Conservation (phyloP, 2,797 vertebrate species). For the Pipistrellus kuhlii region DNA sequence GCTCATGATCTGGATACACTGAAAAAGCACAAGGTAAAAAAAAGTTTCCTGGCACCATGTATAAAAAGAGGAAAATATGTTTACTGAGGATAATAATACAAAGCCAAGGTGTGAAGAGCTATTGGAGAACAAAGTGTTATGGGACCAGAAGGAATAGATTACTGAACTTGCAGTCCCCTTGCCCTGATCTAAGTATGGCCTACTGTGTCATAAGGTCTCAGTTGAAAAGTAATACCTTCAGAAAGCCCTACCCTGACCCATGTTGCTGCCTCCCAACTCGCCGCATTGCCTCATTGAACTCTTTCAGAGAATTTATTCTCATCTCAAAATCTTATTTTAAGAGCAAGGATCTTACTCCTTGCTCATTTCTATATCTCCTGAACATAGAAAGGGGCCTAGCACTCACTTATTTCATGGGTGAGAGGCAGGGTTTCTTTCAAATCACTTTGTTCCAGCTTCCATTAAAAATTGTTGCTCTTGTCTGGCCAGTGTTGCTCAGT, state of each 20-base stretch:
- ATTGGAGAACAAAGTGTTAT: not conserved
- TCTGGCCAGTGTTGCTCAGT: no score
- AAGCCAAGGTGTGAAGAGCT: not conserved
- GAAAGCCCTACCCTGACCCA: not conserved
- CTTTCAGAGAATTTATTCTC: not conserved
- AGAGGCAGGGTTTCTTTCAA: not conserved
- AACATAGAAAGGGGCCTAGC: not conserved
- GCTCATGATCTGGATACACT: slow-evolving; percentile 94
- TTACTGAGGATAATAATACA: not conserved
- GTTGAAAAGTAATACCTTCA: not conserved
- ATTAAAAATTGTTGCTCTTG: not conserved
- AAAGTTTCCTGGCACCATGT: not conserved
- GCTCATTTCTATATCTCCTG: not conserved
- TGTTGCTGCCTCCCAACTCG: not conserved
- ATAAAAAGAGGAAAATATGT: not conserved
- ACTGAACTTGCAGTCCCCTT: not conserved
- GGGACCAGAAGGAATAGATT: not conserved
- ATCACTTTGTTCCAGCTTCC: not conserved
- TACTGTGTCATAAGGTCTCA: not conserved
- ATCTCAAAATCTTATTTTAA: slow-evolving; percentile 36
- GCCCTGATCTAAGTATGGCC: not conserved
- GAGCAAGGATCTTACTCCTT: not conserved
- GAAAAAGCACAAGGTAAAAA: slow-evolving; percentile 92
- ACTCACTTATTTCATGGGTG: not conserved
- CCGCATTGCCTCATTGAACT: not conserved